Conservation (phyloP, 1,140 invertebrate species). For the Calliphora vicina region DNA sequence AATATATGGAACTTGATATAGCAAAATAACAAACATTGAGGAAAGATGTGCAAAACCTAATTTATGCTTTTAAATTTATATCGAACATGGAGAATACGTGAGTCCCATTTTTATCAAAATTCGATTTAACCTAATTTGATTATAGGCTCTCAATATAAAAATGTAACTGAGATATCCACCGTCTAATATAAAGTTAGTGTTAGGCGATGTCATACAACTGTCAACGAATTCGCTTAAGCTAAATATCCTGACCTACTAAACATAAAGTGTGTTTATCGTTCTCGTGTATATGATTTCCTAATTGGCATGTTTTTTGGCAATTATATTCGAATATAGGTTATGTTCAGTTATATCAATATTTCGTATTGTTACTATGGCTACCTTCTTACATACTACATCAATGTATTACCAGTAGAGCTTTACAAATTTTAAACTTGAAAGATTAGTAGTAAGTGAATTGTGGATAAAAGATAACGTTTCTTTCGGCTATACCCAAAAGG, state of each 20-base stretch:
- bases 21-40: no score
- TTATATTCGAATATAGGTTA: not conserved
- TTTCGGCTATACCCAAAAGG: not conserved
- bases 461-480: not conserved
- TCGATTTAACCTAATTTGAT: no score
- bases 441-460: not conserved
- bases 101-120: no score
- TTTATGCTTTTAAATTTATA: no score
- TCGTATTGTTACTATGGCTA: not conserved
- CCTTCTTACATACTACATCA: not conserved
- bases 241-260: not conserved
- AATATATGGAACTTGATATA: no score
- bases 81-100: no score
- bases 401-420: not conserved
- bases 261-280: not conserved
- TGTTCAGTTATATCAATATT: not conserved
- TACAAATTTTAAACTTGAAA: not conserved
- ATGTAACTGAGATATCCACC: no score
- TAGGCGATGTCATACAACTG: no score
- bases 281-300: not conserved
- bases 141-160: no score
- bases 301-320: conserved; percentile 4
- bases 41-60: no score
- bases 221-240: no score
- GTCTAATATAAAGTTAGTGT: no score